These are phyloP conservation scores for Penaeus vannamei DNA, from an alignment of 1,140 invertebrate species.

Conservation along the genomic window DNA sequence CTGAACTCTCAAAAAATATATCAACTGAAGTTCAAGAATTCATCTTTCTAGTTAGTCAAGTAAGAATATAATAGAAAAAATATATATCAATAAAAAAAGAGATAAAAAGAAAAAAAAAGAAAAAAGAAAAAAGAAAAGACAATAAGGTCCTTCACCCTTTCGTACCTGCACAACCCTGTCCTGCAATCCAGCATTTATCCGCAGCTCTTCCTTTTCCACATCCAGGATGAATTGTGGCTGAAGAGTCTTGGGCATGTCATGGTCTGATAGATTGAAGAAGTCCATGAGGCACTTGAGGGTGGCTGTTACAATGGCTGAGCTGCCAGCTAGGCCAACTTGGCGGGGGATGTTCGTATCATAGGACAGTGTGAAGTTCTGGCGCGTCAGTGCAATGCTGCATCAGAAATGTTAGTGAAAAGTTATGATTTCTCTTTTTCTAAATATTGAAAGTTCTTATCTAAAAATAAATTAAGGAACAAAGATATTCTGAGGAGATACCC, in stretches of 20 bases:
- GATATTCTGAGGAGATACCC: too few relatives aligned
- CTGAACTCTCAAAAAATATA: neutral
- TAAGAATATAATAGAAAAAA: slow-evolving; percentile 2
- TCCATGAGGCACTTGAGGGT: slow-evolving; percentile 70
- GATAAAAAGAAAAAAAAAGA: slow-evolving; percentile 3
- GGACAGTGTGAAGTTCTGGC: slow-evolving; percentile 70
- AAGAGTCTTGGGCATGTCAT: slow-evolving; percentile 55
- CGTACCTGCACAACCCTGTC: slow-evolving; percentile 70
- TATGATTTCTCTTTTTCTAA: too few relatives aligned
- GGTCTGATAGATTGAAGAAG: slow-evolving; percentile 69
- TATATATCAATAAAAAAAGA: neutral
- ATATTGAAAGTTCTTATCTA: neutral
- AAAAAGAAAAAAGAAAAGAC: neutral
- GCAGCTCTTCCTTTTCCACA: slow-evolving; percentile 70
- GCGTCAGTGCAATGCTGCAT: slow-evolving; percentile 69
- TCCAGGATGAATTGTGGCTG: slow-evolving; percentile 70
- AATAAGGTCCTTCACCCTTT: neutral
- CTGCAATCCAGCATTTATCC: slow-evolving; percentile 70
- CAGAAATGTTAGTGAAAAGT: neutral
- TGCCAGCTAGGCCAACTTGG: slow-evolving; percentile 71
- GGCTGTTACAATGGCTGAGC: slow-evolving; percentile 70
- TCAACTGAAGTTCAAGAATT: too few relatives aligned
- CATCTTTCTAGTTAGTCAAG: neutral
- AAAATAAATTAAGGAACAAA: too few relatives aligned
- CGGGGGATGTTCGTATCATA: slow-evolving; percentile 71